Conservation (phyloP, 2,113 vertebrate species). For the Procavia capensis region DNA sequence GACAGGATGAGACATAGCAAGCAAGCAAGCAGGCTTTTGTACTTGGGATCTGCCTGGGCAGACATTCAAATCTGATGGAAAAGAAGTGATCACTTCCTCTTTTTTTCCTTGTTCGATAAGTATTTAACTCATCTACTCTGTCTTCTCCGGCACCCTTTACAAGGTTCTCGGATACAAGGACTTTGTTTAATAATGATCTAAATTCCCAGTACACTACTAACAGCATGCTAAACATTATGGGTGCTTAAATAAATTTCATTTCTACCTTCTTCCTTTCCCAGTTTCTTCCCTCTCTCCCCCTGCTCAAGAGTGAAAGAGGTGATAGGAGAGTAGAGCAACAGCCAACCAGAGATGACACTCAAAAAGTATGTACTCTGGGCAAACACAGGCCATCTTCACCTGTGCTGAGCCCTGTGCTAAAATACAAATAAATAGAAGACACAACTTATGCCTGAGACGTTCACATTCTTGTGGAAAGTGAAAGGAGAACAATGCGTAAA, state of each 20-base stretch:
- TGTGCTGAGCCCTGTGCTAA: background rate
- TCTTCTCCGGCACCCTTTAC: background rate
- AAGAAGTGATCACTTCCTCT: background rate
- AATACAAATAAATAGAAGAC: background rate
- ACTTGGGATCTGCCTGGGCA: background rate
- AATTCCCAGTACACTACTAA: background rate
- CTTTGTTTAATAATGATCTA: background rate
- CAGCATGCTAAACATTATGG: background rate
- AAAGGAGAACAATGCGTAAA: accelerated
- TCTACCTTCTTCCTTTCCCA: too few species aligned
- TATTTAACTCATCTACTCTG: background rate
- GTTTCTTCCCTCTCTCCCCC: background rate
- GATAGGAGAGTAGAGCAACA: background rate
- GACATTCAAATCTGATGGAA: background rate
- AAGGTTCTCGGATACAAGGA: background rate
- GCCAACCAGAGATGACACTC: background rate
- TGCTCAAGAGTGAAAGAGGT: background rate
- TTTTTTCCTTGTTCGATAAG: background rate
- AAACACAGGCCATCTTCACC: background rate
- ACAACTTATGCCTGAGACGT: accelerated
- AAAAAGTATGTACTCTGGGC: background rate
- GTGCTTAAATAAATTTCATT: background rate
- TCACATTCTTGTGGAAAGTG: background rate
- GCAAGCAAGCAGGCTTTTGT: background rate
- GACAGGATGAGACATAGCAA: background rate